phyloP scores from a whole-genome alignment of 2,797 vertebrate species.

The Cuniculus paca region DNA sequence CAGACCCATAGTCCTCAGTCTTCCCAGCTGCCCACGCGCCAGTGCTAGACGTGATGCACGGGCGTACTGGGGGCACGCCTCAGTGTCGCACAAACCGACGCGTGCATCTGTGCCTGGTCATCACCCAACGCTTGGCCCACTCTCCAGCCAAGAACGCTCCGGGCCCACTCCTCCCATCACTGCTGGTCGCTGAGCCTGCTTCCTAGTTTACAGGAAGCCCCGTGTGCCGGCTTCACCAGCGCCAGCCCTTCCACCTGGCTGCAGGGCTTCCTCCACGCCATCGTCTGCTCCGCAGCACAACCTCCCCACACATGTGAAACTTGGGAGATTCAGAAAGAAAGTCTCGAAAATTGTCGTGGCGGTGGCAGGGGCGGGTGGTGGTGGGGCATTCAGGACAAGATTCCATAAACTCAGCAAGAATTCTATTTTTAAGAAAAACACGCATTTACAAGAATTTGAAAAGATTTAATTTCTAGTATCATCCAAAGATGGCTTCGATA shows the following conservation, averaged over 20 bases:
- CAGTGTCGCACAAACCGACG: not conserved
- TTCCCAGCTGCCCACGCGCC: not conserved
- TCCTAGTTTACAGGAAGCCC: not conserved
- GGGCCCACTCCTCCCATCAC: not conserved
- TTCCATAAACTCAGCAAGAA: constrained; percentile 78
- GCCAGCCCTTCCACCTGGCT: not conserved
- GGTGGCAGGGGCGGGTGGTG: no score
- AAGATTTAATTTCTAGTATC: constrained; percentile 79
- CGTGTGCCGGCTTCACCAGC: not conserved
- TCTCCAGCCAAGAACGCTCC: not conserved
- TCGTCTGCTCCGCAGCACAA: rapidly evolving
- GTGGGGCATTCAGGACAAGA: constrained; percentile 25
- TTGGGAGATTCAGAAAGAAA: constrained; percentile 10
- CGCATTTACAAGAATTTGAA: constrained; percentile 79
- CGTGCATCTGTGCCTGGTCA: not conserved
- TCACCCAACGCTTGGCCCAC: rapidly evolving
- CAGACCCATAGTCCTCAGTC: not conserved
- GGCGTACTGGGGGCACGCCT: not conserved
- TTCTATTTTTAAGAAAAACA: constrained; percentile 68
- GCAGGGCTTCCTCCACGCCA: rapidly evolving
- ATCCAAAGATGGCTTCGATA: constrained; percentile 77
- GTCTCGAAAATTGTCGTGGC: not conserved
- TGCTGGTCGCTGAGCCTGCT: not conserved
- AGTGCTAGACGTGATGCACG: not conserved
- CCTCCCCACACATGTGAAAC: not conserved